These are phyloP conservation scores for Nymphalis io DNA, from an alignment of 1,140 invertebrate species.

Conservation along the genomic window DNA sequence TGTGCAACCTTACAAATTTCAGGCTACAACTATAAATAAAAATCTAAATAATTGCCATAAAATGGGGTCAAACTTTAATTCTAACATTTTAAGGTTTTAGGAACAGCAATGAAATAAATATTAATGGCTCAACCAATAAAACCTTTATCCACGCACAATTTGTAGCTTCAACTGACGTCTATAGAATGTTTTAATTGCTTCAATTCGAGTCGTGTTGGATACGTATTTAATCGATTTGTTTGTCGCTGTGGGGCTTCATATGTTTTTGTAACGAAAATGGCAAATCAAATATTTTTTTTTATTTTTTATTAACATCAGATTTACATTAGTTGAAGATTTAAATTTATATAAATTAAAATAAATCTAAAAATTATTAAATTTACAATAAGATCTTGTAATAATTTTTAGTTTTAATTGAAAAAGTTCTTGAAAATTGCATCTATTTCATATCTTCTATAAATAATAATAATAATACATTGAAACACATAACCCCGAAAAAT, in stretches of 20 bases:
- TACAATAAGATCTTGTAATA: too few relatives aligned
- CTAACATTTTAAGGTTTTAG: slow-evolving; percentile 42
- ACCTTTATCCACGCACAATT: slow-evolving; percentile 62
- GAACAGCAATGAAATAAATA: slow-evolving; percentile 52
- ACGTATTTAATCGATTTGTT: slow-evolving; percentile 22
- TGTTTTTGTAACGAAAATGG: background rate
- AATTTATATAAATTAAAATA: too few relatives aligned
- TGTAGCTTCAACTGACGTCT: slow-evolving; percentile 34
- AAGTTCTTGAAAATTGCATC: background rate
- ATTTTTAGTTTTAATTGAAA: background rate
- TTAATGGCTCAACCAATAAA: slow-evolving; percentile 57
- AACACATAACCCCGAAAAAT: background rate
- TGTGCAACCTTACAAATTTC: background rate
- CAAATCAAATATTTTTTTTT: background rate
- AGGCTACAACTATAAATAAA: slow-evolving; percentile 18
- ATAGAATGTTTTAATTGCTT: slow-evolving; percentile 36
- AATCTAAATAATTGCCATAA: slow-evolving; percentile 25
- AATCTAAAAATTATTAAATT: too few relatives aligned
- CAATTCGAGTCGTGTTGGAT: slow-evolving; percentile 31
- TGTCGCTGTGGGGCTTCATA: slow-evolving; percentile 9
- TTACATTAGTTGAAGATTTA: too few relatives aligned
- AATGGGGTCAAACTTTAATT: slow-evolving; percentile 20
- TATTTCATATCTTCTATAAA: background rate
- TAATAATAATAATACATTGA: background rate
- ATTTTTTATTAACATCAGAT: too few relatives aligned